Conservation (phyloP, 2,888 invertebrate genomes). For the Tolmerus cingulatus region DNA sequence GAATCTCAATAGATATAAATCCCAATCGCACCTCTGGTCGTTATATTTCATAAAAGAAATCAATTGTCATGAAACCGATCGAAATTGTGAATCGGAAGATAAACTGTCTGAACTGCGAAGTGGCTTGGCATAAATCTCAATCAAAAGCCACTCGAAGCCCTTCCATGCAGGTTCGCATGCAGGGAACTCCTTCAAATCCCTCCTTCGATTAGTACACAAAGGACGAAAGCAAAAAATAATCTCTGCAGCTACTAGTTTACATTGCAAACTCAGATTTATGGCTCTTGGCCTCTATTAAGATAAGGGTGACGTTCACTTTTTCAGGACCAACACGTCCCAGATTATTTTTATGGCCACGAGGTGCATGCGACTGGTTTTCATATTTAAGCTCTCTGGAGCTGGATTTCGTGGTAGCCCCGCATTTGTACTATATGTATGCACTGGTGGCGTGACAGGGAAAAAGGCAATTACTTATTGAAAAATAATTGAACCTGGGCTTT, state of each 20-base stretch:
- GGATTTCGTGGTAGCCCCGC: background rate
- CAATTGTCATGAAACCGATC: background rate
- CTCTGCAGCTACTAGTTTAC: background rate
- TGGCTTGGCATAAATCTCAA: background rate
- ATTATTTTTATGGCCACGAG: slow-evolving; percentile 25
- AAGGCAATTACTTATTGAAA: slow-evolving; percentile 25
- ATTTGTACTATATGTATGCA: background rate
- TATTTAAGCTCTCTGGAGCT: background rate
- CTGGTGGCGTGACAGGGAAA: background rate
- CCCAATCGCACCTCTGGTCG: background rate
- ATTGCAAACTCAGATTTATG: slow-evolving; percentile 7
- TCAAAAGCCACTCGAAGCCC: background rate
- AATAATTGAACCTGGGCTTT: slow-evolving; percentile 14
- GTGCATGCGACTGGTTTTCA: background rate
- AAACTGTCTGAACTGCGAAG: background rate
- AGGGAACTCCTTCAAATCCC: background rate
- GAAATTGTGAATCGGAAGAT: background rate
- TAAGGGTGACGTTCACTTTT: slow-evolving; percentile 25
- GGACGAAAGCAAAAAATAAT: background rate
- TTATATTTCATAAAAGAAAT: background rate
- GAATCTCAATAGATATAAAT: too few species aligned
- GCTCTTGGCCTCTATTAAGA: slow-evolving; percentile 13
- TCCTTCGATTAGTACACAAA: background rate
- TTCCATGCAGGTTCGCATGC: background rate
- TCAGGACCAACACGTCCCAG: slow-evolving; percentile 19